phyloP scores from a whole-genome alignment of 2,888 invertebrate species.

The Amphipyra tragopoginis region DNA sequence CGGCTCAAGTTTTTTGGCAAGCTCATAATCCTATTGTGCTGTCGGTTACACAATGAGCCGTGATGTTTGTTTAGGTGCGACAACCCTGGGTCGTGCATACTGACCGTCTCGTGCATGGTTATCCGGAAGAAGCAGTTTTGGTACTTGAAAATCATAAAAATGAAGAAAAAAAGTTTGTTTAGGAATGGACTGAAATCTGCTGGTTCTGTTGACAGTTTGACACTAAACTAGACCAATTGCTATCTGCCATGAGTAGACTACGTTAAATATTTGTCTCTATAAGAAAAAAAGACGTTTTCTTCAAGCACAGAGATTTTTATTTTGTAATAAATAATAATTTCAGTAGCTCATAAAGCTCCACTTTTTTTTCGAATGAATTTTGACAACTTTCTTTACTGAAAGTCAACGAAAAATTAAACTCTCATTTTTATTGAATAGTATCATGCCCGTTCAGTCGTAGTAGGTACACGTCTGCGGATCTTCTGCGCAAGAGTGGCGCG shows the following conservation, averaged over 20 bases:
- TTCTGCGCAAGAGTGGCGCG: conserved; percentile 63
- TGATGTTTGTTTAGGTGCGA: conserved; percentile 67
- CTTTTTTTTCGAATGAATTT: too few relatives aligned
- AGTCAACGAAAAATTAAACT: too few relatives aligned
- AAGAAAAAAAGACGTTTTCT: too few relatives aligned
- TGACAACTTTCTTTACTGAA: too few relatives aligned
- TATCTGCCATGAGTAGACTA: too few relatives aligned
- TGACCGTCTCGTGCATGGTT: conserved; percentile 47
- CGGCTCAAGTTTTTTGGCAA: conserved; percentile 43
- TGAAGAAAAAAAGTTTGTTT: not conserved
- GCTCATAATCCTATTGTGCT: conserved; percentile 52
- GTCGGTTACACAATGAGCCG: conserved; percentile 56
- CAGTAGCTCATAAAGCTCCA: too few relatives aligned
- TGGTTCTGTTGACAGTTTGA: too few relatives aligned
- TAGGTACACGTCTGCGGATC: conserved; percentile 48
- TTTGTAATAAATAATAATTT: too few relatives aligned
- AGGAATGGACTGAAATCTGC: not conserved
- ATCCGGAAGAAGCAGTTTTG: conserved; percentile 42
- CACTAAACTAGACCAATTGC: too few relatives aligned
- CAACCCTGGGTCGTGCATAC: conserved; percentile 68
- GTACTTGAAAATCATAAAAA: conserved; percentile 41
- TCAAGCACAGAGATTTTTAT: too few relatives aligned
- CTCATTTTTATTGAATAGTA: conserved; percentile 31
- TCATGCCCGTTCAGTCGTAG: conserved; percentile 39
- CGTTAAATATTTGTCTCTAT: too few relatives aligned